A percentile compares a stretch with the other conserved stretches of the same genome.
phyloP scores from a whole-genome alignment of 2,888 invertebrate genomes.

The Drosophila monieri region DNA sequence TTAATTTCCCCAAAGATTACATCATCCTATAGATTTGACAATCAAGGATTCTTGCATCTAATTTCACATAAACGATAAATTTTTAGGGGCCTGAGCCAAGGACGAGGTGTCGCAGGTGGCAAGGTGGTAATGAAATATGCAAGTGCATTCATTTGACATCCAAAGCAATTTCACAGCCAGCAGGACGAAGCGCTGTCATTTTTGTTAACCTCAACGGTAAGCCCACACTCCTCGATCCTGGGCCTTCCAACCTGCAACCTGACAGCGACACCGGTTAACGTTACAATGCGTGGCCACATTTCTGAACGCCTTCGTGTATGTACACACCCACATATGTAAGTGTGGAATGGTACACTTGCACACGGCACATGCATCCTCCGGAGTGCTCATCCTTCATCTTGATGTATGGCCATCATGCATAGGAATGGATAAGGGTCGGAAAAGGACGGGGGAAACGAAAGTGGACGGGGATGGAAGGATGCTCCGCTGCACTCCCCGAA shows the following conservation, averaged over 20 bases:
- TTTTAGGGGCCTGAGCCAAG: background rate
- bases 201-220: conserved; percentile 58
- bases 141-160: conserved; percentile 61
- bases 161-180: conserved; percentile 55
- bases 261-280: conserved; percentile 67
- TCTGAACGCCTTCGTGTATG: conserved; percentile 10
- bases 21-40: background rate
- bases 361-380: conserved; percentile 36
- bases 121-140: conserved; percentile 58
- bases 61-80: background rate
- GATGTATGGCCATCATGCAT: conserved; percentile 70
- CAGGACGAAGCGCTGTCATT: conserved; percentile 47
- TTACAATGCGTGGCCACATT: conserved; percentile 50
- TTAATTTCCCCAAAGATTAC: background rate
- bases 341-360: conserved; percentile 20
- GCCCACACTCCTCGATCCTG: conserved; percentile 1
- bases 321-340: conserved; percentile 24
- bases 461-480: conserved; percentile 2
- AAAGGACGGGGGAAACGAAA: background rate
- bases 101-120: conserved; percentile 12
- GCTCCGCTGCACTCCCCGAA: conserved; percentile 52
- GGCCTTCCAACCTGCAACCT: conserved; percentile 13
- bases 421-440: conserved; percentile 11
- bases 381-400: conserved; percentile 69
- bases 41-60: background rate